These are phyloP conservation scores for Cylindroiulus punctatus DNA, from an alignment of 2,888 invertebrate species.

Conservation along the genomic window DNA sequence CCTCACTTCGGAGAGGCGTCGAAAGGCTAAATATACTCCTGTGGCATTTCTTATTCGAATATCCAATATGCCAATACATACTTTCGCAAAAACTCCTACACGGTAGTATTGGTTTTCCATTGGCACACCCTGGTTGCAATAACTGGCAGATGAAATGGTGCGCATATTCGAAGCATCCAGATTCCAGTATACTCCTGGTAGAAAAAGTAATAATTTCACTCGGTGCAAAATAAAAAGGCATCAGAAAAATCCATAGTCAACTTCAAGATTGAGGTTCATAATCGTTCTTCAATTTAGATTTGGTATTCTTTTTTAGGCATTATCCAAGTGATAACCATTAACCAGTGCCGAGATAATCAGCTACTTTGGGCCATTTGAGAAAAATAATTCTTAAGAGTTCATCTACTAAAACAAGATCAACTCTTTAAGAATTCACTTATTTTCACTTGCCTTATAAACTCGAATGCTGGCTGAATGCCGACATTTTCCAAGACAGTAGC, in stretches of 20 bases:
- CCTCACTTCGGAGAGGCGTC: too few species aligned
- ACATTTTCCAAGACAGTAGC: conserved; percentile 15
- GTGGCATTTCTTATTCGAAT: neutral
- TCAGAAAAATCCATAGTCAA: neutral
- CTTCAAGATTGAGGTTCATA: neutral
- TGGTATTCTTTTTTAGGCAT: too few species aligned
- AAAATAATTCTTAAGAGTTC: too few species aligned
- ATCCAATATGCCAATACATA: conserved; percentile 70
- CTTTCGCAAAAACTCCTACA: conserved; percentile 86
- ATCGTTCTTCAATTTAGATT: too few species aligned
- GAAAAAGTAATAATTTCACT: neutral
- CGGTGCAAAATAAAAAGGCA: too few species aligned
- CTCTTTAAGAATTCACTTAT: neutral
- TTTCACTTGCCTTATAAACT: conserved; percentile 50
- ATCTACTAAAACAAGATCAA: neutral
- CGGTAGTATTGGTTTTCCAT: conserved; percentile 66
- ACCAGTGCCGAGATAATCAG: too few species aligned
- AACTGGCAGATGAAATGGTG: conserved; percentile 90
- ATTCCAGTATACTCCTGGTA: conserved; percentile 75
- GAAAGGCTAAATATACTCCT: neutral
- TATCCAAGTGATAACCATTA: too few species aligned
- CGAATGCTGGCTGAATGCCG: conserved; percentile 25
- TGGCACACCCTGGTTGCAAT: conserved; percentile 81
- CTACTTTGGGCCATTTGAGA: neutral
- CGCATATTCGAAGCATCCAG: conserved; percentile 87